Evolutionary conservation across 2,113 vertebrate species (phyloP).

Genomic region (Deroptyus accipitrinus): DNA sequence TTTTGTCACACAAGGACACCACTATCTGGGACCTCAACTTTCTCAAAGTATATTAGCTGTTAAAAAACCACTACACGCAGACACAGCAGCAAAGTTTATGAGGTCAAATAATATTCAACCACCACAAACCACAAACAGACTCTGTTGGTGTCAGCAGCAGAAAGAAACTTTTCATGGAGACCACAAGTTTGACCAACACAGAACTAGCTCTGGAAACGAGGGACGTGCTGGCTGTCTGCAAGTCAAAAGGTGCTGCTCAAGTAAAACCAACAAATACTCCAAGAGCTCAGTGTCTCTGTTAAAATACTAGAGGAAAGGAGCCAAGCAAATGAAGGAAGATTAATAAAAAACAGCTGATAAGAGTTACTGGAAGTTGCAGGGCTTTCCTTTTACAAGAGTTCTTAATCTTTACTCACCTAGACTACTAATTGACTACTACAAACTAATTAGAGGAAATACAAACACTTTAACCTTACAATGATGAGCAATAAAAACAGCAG

Average conservation of each 20-base stretch:
- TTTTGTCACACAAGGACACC: neutral
- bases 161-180: neutral
- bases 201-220: neutral
- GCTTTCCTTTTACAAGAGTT: neutral
- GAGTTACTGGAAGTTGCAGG: neutral
- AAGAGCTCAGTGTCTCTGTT: neutral
- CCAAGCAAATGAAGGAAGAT: conserved; percentile 1
- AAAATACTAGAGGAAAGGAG: neutral
- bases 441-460: neutral
- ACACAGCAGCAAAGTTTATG: conserved; percentile 50
- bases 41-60: neutral
- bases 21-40: neutral
- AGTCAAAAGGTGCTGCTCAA: neutral
- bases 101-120: conserved; percentile 75
- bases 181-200: conserved; percentile 52
- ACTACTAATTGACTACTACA: neutral
- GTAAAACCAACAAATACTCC: conserved; percentile 32
- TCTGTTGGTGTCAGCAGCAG: conserved; percentile 7
- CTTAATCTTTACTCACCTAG: neutral
- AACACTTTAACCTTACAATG: neutral
- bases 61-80: conserved; percentile 59
- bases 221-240: rapidly evolving
- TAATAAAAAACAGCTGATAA: neutral
- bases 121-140: conserved; percentile 78
- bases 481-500: neutral